Base-by-base conservation (phyloP, 1,140 invertebrate genomes). In the Melanaphis sacchari region DNA sequence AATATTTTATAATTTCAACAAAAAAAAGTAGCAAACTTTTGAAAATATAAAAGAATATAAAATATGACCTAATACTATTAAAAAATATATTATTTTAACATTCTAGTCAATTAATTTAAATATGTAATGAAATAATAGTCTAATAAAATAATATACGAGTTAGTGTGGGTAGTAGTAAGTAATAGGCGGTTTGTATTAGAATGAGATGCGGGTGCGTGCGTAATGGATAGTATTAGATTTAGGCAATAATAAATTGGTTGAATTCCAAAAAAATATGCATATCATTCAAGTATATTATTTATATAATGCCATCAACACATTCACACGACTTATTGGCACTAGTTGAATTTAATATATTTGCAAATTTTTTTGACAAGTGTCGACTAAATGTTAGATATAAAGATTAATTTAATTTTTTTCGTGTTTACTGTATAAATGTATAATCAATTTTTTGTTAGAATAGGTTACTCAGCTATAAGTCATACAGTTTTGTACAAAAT, bases 71-170 rank as follows among this genome's bases (percentile, higher is more conserved):
- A 18, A 66, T 31, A 66, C 59, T 76, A 36, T 76, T 76, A n/a
- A 76, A 76, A n/a, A n/a, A n/a, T n/a, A 76, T 76, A 76, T 76
- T 76, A 76, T 76, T 76, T 76, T n/a, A 76, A 76, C 59, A n/a
- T 76, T 76, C 59, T 9, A 4, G 31, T 76, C 59, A 76, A 76
- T 76, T n/a, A 76, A 76, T 76, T 76, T n/a, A 76, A 76, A 76
- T n/a, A 76, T 6, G 59, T 4, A n/a, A 76, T n/a, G 59, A 76
- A 76, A 76, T 76, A 76, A 76, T 76, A 76, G 59, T 76, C 59
- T n/a, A 66, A 66, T 76, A 76, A 76, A 76, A 76, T 76, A 76
- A 76, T 76, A n/a, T 15, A 15, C 4, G n/a, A 76, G 15, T n/a
- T 76, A n/a, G 59, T 36, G 59, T 76, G 59, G 59, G 59, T 76